These are phyloP conservation scores for Lophius americanus DNA, from an alignment of 2,797 vertebrate genomes.

Conservation along the genomic window DNA sequence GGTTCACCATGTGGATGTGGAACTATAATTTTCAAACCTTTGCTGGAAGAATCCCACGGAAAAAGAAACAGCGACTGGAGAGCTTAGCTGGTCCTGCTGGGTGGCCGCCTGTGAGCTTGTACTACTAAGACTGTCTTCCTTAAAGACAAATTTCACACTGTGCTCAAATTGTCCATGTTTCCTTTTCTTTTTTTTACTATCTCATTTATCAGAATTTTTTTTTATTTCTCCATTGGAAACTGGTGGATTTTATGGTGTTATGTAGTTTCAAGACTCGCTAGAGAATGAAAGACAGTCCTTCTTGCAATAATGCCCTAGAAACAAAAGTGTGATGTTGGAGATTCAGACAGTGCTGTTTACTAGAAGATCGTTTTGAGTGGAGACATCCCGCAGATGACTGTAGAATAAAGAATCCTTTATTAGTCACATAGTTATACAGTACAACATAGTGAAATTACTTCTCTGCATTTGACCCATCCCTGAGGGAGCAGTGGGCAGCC, in stretches of 20 bases:
- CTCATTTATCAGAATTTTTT: slow-evolving; percentile 22
- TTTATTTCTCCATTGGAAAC: slow-evolving; percentile 46
- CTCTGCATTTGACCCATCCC: too few species aligned
- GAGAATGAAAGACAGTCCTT: slow-evolving; percentile 16
- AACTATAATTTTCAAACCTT: slow-evolving; percentile 79
- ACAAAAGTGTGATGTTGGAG: slow-evolving; percentile 39
- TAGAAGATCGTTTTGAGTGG: slow-evolving; percentile 47
- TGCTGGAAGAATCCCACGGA: slow-evolving; percentile 79
- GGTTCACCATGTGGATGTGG: slow-evolving; percentile 80
- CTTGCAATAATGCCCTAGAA: slow-evolving; percentile 45
- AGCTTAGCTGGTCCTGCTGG: slow-evolving; percentile 63
- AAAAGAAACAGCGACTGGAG: slow-evolving; percentile 69
- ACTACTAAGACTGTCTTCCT: slow-evolving; percentile 56
- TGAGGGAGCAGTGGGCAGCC: too few species aligned
- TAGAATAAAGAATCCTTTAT: too few species aligned
- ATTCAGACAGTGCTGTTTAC: slow-evolving; percentile 35
- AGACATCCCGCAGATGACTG: slow-evolving; percentile 40
- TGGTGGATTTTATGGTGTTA: slow-evolving; percentile 56
- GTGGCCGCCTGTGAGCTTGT: slow-evolving; percentile 60
- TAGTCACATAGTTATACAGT: too few species aligned
- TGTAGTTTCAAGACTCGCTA: slow-evolving; percentile 33
- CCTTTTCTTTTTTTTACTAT: slow-evolving; percentile 26
- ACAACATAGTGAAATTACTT: too few species aligned
- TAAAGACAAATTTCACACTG: slow-evolving; percentile 50
- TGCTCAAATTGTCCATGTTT: slow-evolving; percentile 24